Evolutionary conservation across 2,113 vertebrate species (phyloP).

Genomic region (Galeopterus variegatus): DNA sequence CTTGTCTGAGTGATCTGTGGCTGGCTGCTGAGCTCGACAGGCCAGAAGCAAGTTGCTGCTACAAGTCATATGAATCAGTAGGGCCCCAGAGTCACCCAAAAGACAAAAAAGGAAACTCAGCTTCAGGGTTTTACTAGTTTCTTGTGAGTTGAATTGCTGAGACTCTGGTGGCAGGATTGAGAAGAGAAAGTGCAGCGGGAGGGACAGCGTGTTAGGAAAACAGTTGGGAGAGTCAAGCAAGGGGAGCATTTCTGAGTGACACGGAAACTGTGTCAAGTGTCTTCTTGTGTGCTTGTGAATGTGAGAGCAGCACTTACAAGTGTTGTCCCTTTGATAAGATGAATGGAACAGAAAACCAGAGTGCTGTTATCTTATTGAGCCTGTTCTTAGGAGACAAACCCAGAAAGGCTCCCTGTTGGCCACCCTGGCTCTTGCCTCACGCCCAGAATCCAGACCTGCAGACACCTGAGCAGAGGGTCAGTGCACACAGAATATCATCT

Average conservation of each 20-base stretch:
- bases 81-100: neutral
- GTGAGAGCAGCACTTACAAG: neutral
- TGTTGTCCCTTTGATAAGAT: neutral
- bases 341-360: neutral
- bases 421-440: neutral
- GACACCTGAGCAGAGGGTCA: neutral
- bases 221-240: neutral
- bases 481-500: neutral
- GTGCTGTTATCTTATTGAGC: neutral
- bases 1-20: neutral
- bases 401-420: neutral
- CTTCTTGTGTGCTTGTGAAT: neutral
- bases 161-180: neutral
- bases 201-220: neutral
- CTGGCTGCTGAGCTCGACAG: neutral
- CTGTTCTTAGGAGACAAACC: slow-evolving; percentile 8
- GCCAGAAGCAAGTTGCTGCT: neutral
- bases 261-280: neutral
- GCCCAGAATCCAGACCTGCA: neutral
- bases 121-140: neutral
- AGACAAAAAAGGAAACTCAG: neutral
- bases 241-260: neutral
- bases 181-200: neutral
- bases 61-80: neutral
- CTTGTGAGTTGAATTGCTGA: neutral